Evolutionary conservation across 2,888 invertebrate species (phyloP).

Genomic region (Hyposoter didymator): DNA sequence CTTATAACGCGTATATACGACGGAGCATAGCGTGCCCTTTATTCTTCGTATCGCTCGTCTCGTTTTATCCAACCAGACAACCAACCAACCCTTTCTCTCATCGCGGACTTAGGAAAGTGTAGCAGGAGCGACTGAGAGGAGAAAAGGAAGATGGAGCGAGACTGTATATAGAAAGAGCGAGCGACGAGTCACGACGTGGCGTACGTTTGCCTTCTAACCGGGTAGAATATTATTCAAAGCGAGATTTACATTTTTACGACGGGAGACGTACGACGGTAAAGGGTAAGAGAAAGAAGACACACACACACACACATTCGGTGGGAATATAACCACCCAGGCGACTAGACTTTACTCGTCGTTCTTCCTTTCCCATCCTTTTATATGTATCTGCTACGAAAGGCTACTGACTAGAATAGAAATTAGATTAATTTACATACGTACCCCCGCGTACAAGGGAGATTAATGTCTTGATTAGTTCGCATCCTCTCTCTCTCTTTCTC

Average conservation of each 20-base stretch:
- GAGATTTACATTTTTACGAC: slow-evolving; percentile 82
- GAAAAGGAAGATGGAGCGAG: not conserved
- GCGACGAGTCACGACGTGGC: slow-evolving; percentile 45
- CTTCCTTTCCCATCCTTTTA: slow-evolving; percentile 59
- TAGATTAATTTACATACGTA: slow-evolving; percentile 79
- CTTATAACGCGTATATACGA: slow-evolving; percentile 45
- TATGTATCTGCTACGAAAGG: slow-evolving; percentile 68
- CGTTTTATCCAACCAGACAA: slow-evolving; percentile 12
- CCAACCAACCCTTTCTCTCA: not conserved
- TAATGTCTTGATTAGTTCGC: slow-evolving; percentile 81
- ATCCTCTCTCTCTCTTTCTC: slow-evolving; percentile 55
- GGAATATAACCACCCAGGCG: slow-evolving; percentile 4
- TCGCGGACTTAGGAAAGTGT: slow-evolving; percentile 5
- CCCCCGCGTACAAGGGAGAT: slow-evolving; percentile 76
- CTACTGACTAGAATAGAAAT: slow-evolving; percentile 78
- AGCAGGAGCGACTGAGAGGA: not conserved
- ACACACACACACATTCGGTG: not conserved
- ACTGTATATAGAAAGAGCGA: too few species aligned
- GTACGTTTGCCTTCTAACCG: slow-evolving; percentile 68
- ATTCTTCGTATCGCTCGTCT: slow-evolving; percentile 11
- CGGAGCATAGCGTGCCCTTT: slow-evolving; percentile 1
- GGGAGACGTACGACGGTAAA: slow-evolving; percentile 43
- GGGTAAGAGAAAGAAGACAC: slow-evolving; percentile 23
- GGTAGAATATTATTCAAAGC: slow-evolving; percentile 78
- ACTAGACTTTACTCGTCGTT: slow-evolving; percentile 71